Evolutionary conservation across 2,797 vertebrate species (phyloP), one percentile per base, ranked within the genome.

Genomic region (Neosilurus mollespiculum): DNA sequence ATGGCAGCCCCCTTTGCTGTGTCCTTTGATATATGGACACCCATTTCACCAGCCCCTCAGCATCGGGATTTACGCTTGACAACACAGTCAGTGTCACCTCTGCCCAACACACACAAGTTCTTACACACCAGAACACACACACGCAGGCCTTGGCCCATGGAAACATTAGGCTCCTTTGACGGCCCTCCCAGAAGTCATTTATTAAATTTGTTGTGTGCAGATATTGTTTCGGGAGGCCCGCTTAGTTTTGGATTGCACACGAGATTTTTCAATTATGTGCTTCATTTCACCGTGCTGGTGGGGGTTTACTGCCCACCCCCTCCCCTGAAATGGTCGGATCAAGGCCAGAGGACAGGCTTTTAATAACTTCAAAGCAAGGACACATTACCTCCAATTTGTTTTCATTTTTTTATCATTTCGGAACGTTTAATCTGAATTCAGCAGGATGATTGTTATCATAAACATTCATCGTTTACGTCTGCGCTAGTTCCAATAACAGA

Each of bases 1-100:
- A 94, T 95, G 92, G 93, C 95, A 96, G 91, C 72, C 49, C 81
- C 87, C 89, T 93, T 93, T 93, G 93, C 90, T 93, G 91, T 93
- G 90, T 91, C 92, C 93, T 96, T 95, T 96, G 95, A 96, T 95
- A 96, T 93, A 94, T 91, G 90, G 93, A 94, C 93, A 92, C 92
- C 93, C 91, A 94, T 94, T 94, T 95, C 88, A 92, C 92, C 76
- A 92, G 92, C 91, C 93, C 92, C 92, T 93, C 94, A 93, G 92
- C 92, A 91, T 92, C 86, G 93, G 93, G 93, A 94, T 95, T 95
- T 95, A 94, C 93, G 93, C 95, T 94, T 94, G 93, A 95, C 93
- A 95, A 95, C 94, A 95, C 93, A 93, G 92, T 95, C 89, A 91
- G 93, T 95, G 95, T 95, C 95, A 95, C 94, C 93, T 95, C 93